Evolutionary conservation across 2,113 vertebrate species (phyloP), one percentile per base, ranked within the genome.

Genomic region (Cyanoliseus patagonus): DNA sequence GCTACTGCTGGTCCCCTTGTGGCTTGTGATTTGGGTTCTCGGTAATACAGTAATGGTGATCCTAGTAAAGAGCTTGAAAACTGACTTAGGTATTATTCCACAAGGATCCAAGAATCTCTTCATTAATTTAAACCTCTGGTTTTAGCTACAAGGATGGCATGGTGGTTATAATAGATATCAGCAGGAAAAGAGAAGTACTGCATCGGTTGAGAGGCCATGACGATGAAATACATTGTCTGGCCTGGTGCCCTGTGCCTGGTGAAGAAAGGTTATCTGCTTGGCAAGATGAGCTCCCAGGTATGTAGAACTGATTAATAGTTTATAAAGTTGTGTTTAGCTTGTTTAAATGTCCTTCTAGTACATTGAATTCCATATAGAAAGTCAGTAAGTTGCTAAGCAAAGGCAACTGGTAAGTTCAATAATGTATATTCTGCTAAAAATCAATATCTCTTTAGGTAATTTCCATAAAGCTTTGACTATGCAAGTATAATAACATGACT

Each of bases 61-160:
- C 63, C 37, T 76, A 23, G 17, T 64, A 73, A 87, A n/a, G 28
- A 61, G 67, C 37, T 42, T 6, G 1, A n/a, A 57, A 69, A 76
- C 44, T 1, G 0, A 37, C 20, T 79, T 8, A 8, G 10, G 1
- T 81, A 18, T n/a, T 69, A 57, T 39, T 92, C 62, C 47, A 24
- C 46, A 46, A 82, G 14, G 51, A 42, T 84, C 17, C 25, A 25
- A 86, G 47, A 39, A 73, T 67, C 7, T 52, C 16, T 80, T 66
- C 2, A 8, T 74, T 88, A 88, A 81, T 67, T 61, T 67, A 37
- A 76, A n/a, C 85, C 55, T 94, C 88, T 64, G 9, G 55, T 96
- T 97, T 57, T 75, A 99, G 99, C 79, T 99, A 99, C 97, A 99
- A 99, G 97, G 99, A 99, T 79, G 99, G 99, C 87, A 99, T 99